phyloP scores from a whole-genome alignment of 2,888 invertebrate species.

The Ypsolopha sequella region DNA sequence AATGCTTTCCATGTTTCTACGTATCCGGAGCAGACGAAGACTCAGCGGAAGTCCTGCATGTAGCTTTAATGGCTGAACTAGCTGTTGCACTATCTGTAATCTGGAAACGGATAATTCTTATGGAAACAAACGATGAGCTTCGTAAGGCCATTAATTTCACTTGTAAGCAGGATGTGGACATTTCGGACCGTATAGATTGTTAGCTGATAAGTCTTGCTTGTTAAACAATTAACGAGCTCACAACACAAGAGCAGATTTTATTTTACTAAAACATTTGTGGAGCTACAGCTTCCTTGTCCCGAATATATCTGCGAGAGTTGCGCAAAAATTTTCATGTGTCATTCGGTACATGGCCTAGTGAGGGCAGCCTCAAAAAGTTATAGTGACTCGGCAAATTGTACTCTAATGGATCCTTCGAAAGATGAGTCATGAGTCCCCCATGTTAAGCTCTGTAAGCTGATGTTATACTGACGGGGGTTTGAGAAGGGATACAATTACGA shows the following conservation, averaged over 20 bases:
- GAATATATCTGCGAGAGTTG: slow-evolving; percentile 9
- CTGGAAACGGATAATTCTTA: slow-evolving; percentile 9
- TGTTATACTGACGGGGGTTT: slow-evolving; percentile 30
- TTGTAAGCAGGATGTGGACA: slow-evolving; percentile 43
- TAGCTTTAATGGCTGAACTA: slow-evolving; percentile 37
- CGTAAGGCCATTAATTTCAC: slow-evolving; percentile 48
- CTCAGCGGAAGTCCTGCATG: slow-evolving; percentile 51
- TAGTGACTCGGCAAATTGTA: slow-evolving; percentile 52
- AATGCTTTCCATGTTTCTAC: slow-evolving; percentile 65
- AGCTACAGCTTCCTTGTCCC: no score
- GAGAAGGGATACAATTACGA: slow-evolving; percentile 17
- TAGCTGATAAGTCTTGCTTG: slow-evolving; percentile 21
- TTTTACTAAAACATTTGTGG: no score
- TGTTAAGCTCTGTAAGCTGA: slow-evolving; percentile 41
- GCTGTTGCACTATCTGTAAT: slow-evolving; percentile 4
- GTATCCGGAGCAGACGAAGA: slow-evolving; percentile 40
- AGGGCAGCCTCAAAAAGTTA: slow-evolving; percentile 39
- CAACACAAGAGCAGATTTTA: no score
- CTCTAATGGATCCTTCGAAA: slow-evolving; percentile 53
- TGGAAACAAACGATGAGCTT: slow-evolving; percentile 18
- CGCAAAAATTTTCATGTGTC: slow-evolving; percentile 17
- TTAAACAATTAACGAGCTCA: no score
- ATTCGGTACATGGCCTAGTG: slow-evolving; percentile 14
- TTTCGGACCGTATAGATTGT: slow-evolving; percentile 21
- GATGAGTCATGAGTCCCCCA: slow-evolving; percentile 50